Conservation (phyloP, 53 echinoderm and acorn worm species). For the Astropecten irregularis region DNA sequence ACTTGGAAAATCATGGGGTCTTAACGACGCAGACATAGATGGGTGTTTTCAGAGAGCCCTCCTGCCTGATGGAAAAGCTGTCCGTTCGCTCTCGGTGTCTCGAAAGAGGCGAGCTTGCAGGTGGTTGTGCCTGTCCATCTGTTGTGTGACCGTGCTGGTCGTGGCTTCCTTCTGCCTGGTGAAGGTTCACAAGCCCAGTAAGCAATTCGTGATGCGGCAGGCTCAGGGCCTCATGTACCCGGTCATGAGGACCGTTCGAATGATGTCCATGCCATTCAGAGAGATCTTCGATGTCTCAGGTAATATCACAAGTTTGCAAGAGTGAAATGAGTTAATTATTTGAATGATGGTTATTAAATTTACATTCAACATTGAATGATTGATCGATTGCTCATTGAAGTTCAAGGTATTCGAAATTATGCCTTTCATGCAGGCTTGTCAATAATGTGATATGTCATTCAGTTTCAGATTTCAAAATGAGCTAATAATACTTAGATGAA, state of each 20-base stretch:
- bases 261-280: conserved; percentile 55
- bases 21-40: conserved; percentile 51
- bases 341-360: background rate
- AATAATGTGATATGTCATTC: too few species aligned
- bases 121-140: background rate
- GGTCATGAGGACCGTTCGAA: conserved; percentile 48
- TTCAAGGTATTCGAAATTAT: too few species aligned
- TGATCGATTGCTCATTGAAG: too few species aligned
- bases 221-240: conserved; percentile 55
- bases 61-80: background rate
- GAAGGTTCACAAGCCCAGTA: conserved; percentile 47
- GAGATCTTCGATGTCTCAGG: conserved; percentile 56
- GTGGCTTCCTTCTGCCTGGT: background rate
- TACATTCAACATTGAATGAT: too few species aligned
- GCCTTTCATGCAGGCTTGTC: too few species aligned
- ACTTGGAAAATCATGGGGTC: conserved; percentile 67
- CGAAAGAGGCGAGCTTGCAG: background rate
- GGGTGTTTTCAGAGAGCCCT: conserved; percentile 43
- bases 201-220: conserved; percentile 41
- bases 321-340: background rate
- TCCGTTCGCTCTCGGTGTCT: background rate
- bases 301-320: conserved; percentile 44
- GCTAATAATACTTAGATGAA: too few species aligned
- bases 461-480: too few species aligned
- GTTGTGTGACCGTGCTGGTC: background rate